phyloP scores from a whole-genome alignment of 2,888 invertebrate species.

The Lamellibrachia columna region DNA sequence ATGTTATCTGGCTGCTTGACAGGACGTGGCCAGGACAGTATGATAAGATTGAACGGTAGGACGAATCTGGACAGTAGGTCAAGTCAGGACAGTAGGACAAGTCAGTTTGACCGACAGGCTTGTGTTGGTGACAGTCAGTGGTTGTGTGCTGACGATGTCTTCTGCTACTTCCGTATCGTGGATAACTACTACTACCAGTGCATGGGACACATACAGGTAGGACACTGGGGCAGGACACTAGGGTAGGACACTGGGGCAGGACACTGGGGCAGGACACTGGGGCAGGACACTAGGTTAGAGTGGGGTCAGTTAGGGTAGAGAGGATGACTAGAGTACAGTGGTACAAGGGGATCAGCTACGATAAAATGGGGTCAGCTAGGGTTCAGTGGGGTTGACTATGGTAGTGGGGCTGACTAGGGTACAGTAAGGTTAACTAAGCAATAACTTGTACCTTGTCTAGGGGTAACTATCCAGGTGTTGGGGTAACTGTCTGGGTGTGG shows the following conservation, averaged over 20 bases:
- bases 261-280: too few relatives aligned
- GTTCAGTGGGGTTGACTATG: not conserved
- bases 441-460: too few relatives aligned
- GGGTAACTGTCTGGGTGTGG: too few relatives aligned
- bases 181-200: conserved; percentile 63
- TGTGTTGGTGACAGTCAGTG: not conserved
- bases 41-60: not conserved
- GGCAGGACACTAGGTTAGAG: not conserved
- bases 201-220: conserved; percentile 39
- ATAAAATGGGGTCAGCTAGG: not conserved
- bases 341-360: not conserved
- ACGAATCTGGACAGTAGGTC: not conserved
- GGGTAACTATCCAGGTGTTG: too few relatives aligned
- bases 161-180: conserved; percentile 60
- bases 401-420: not conserved
- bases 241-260: not conserved
- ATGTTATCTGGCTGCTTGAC: not conserved
- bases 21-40: conserved; percentile 1
- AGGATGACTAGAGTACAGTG: not conserved
- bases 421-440: not conserved
- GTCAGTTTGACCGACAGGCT: not conserved
- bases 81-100: not conserved
- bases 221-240: too few relatives aligned
- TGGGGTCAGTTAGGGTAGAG: not conserved
- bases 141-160: conserved; percentile 44